Conservation (phyloP, 2,888 invertebrate genomes). For the Drosophila incognita region DNA sequence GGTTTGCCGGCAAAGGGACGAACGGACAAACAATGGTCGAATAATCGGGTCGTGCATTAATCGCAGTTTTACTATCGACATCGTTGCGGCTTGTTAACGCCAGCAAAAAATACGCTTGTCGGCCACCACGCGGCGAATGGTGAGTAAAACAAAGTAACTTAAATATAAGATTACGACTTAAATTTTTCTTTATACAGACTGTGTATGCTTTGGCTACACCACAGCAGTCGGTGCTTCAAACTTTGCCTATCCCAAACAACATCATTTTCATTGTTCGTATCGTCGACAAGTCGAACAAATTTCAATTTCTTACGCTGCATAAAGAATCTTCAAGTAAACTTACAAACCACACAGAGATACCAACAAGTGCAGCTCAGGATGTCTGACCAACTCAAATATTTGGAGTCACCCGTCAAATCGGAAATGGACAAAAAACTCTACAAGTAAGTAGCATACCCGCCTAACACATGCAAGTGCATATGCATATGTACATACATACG, state of each 20-base stretch:
- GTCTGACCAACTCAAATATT: conserved; percentile 74
- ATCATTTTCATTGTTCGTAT: conserved; percentile 3
- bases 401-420: conserved; percentile 89
- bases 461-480: not conserved
- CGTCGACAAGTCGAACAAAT: conserved; percentile 23
- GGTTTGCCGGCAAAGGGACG: not conserved
- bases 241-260: conserved; percentile 3
- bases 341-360: not conserved
- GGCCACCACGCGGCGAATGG: conserved; percentile 49
- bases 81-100: conserved; percentile 10
- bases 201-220: conserved; percentile 35
- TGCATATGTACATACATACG: not conserved
- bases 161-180: not conserved
- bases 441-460: conserved; percentile 86
- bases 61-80: conserved; percentile 4
- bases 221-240: conserved; percentile 43
- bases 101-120: conserved; percentile 29
- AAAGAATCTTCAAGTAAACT: not conserved
- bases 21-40: not conserved
- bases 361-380: conserved; percentile 25
- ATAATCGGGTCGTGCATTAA: not conserved
- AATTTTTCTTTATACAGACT: conserved; percentile 4
- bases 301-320: conserved; percentile 2
- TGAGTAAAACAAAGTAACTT: not conserved
- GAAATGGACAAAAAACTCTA: conserved; percentile 92